Percentiles rank a stretch among this genome's conserved stretches.
phyloP scores from a whole-genome alignment of 2,113 vertebrate genomes.

The Stigmatopora nigra region DNA sequence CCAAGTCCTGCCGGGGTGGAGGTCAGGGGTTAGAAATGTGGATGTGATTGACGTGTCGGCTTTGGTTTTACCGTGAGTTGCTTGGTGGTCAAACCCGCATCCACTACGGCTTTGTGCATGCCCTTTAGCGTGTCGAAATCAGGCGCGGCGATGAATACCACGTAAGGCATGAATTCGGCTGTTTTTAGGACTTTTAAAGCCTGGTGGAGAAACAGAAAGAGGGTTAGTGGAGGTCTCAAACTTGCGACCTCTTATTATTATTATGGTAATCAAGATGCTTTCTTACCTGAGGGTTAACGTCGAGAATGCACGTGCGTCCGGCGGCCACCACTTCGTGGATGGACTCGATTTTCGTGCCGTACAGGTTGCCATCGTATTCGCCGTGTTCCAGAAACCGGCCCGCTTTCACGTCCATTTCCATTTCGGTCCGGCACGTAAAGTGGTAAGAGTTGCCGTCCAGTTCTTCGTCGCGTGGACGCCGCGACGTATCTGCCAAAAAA shows the following conservation, averaged over 20 bases:
- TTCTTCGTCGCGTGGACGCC: constrained; percentile 87
- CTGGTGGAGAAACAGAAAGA: constrained; percentile 53
- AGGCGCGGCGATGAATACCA: constrained; percentile 93
- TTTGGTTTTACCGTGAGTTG: constrained; percentile 78
- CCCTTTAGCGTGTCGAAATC: constrained; percentile 85
- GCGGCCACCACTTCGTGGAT: constrained; percentile 90
- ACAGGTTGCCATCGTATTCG: constrained; percentile 96
- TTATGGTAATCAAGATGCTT: no score
- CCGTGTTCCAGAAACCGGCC: constrained; percentile 94
- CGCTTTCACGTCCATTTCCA: constrained; percentile 90
- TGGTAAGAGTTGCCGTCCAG: constrained; percentile 87
- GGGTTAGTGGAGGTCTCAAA: no score
- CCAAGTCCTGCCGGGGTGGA: constrained; percentile 77
- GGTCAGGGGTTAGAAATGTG: background rate
- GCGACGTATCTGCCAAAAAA: constrained; percentile 79
- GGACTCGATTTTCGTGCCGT: constrained; percentile 96
- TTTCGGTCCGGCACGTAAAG: constrained; percentile 86
- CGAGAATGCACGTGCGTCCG: constrained; percentile 91
- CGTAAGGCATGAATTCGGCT: constrained; percentile 96
- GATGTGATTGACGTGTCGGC: background rate
- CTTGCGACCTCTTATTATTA: no score
- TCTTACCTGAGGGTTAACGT: constrained; percentile 92
- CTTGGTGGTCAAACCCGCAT: constrained; percentile 91
- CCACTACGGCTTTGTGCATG: constrained; percentile 95
- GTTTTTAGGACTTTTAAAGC: constrained; percentile 92